Percentiles rank a stretch among this genome's conserved stretches.
These are phyloP conservation scores for Piaya cayana DNA, from an alignment of 2,113 vertebrate species.

Conservation along the genomic window DNA sequence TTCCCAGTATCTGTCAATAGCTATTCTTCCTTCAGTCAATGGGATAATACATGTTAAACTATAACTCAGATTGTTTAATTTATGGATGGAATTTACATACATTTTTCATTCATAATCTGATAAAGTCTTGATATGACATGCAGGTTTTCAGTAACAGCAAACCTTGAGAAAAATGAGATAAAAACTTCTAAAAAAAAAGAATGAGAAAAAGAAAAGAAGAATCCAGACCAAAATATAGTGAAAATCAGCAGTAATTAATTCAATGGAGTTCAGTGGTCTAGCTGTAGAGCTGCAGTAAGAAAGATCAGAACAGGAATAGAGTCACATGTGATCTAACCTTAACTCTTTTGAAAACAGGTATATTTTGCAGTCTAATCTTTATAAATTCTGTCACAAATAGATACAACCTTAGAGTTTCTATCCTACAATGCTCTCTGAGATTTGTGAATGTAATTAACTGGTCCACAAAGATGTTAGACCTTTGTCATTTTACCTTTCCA, in stretches of 20 bases:
- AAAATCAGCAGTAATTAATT: neutral
- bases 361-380: neutral
- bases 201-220: neutral
- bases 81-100: neutral
- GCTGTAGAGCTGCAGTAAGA: neutral
- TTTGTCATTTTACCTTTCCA: neutral
- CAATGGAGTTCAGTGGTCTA: neutral
- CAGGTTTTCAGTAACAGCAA: neutral
- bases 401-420: neutral
- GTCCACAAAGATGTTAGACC: neutral
- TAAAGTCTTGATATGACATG: neutral
- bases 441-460: neutral
- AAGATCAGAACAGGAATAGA: neutral
- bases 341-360: neutral
- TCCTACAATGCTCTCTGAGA: neutral
- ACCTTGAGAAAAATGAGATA: neutral
- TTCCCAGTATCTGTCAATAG: neutral
- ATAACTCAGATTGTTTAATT: neutral
- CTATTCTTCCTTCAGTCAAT: neutral
- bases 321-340: too few species aligned
- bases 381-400: neutral
- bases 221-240: neutral
- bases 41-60: neutral
- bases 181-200: too few species aligned
- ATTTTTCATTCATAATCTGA: neutral